Percentiles rank a stretch among this genome's conserved stretches.
Evolutionary conservation across 2,797 vertebrate genomes (phyloP).

Genomic region (Loriculus beryllinus): DNA sequence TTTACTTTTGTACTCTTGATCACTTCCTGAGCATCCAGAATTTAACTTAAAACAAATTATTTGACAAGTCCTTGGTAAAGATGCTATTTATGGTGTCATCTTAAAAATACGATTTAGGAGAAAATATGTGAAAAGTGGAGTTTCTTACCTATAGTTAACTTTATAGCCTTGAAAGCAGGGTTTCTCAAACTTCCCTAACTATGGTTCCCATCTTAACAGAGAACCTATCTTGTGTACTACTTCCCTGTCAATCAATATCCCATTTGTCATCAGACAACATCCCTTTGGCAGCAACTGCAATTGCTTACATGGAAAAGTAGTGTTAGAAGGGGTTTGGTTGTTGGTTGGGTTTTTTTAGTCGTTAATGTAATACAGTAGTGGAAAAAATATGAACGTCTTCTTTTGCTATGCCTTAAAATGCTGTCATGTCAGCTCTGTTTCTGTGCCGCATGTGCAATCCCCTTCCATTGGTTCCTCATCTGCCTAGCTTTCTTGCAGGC

Average conservation of each 20-base stretch:
- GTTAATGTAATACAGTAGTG: not conserved
- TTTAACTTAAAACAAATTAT: conserved; percentile 10
- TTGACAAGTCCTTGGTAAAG: not conserved
- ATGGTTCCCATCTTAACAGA: not conserved
- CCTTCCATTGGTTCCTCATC: not conserved
- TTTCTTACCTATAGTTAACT: not conserved
- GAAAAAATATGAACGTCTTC: not conserved
- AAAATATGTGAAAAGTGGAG: not conserved
- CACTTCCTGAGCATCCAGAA: not conserved
- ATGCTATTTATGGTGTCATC: not conserved
- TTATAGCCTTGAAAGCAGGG: not conserved
- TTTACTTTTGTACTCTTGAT: not conserved
- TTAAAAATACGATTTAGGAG: not conserved
- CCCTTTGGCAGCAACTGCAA: not conserved
- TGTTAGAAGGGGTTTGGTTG: not conserved
- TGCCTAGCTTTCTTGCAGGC: not conserved
- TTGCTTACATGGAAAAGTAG: not conserved
- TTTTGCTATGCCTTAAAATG: not conserved
- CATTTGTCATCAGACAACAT: not conserved
- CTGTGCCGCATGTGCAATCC: not conserved
- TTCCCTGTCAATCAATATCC: not conserved
- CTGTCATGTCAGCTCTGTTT: not conserved
- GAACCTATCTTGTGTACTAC: not conserved
- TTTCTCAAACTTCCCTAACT: not conserved
- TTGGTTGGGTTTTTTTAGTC: not conserved